These are phyloP conservation scores for Characodon lateralis DNA, from an alignment of 2,797 vertebrate genomes.

Conservation along the genomic window DNA sequence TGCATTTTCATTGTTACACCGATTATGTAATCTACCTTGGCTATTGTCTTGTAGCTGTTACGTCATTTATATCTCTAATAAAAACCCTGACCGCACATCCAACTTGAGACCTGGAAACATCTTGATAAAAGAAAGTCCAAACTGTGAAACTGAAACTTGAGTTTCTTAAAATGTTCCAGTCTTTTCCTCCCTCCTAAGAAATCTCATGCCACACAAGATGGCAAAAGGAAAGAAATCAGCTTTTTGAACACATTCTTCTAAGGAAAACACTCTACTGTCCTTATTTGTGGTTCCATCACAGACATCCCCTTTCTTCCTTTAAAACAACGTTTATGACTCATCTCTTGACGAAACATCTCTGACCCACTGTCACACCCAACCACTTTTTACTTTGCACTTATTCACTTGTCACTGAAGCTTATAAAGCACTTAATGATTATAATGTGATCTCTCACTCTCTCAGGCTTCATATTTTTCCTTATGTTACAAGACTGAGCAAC, in stretches of 20 bases:
- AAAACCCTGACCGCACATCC: neutral
- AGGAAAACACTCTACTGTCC: neutral
- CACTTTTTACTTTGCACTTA: neutral
- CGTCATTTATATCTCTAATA: neutral
- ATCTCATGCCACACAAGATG: neutral
- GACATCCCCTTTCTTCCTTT: neutral
- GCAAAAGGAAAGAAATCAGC: neutral
- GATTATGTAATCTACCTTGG: neutral
- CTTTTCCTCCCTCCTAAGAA: neutral
- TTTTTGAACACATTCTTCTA: neutral
- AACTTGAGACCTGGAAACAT: neutral
- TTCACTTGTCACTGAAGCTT: neutral
- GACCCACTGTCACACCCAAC: neutral
- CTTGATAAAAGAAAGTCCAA: neutral
- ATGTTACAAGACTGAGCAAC: neutral
- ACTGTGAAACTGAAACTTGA: neutral
- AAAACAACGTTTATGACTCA: neutral
- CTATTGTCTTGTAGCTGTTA: constrained; percentile 7
- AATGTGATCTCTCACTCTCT: neutral
- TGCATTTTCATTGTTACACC: neutral
- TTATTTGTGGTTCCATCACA: neutral
- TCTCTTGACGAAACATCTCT: neutral
- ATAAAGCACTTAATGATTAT: neutral
- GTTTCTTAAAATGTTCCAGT: neutral
- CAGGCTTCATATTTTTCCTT: neutral